phyloP scores from a whole-genome alignment of 2,113 vertebrate species.

The Neodontobutis hainanensis region DNA sequence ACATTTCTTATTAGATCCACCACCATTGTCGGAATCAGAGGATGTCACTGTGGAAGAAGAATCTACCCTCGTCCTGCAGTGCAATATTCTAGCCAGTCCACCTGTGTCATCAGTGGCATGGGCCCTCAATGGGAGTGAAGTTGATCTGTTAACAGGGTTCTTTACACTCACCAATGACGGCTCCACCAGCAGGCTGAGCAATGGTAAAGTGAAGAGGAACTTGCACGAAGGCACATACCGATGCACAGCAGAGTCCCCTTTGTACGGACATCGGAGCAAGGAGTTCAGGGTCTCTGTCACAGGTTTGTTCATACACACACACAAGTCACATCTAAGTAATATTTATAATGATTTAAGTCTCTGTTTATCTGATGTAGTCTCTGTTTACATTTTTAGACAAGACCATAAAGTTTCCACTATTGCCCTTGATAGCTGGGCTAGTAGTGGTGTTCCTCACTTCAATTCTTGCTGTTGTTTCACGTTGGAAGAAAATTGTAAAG shows the following conservation, averaged over 20 bases:
- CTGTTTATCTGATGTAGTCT: no score
- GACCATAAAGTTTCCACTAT: conserved; percentile 67
- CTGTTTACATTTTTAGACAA: conserved; percentile 56
- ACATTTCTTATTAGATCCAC: conserved; percentile 54
- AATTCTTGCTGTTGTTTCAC: conserved; percentile 65
- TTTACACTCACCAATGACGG: conserved; percentile 62
- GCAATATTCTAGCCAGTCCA: conserved; percentile 71
- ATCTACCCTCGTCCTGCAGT: conserved; percentile 50
- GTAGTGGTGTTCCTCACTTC: conserved; percentile 71
- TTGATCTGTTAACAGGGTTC: conserved; percentile 56
- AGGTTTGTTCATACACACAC: conserved; percentile 60
- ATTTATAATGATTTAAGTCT: not conserved
- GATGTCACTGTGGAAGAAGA: conserved; percentile 56
- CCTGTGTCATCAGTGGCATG: conserved; percentile 63
- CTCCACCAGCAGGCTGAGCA: conserved; percentile 35
- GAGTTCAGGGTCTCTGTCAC: conserved; percentile 61
- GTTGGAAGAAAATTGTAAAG: conserved; percentile 67
- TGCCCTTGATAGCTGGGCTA: conserved; percentile 71
- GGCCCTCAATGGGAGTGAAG: conserved; percentile 52
- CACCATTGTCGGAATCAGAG: conserved; percentile 57
- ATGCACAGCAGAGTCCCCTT: conserved; percentile 48
- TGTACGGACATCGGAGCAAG: conserved; percentile 35
- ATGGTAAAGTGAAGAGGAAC: conserved; percentile 17
- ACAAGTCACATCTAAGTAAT: not conserved
- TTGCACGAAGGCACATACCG: conserved; percentile 67